Evolutionary conservation across 2,888 invertebrate genomes (phyloP), one percentile per base, ranked within the genome.

Genomic region (Andrena dorsata): DNA sequence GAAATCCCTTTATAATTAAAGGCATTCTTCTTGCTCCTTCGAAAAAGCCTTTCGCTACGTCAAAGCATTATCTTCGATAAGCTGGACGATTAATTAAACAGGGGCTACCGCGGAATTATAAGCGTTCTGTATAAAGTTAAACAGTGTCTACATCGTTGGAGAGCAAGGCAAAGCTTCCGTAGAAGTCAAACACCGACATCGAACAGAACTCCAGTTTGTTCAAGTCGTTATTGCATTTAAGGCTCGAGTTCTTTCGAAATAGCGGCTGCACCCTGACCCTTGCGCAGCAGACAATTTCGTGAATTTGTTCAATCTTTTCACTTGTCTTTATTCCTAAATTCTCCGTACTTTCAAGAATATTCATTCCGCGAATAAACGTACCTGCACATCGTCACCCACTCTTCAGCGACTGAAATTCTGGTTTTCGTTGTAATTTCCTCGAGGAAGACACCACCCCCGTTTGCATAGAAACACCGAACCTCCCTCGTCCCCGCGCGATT

Each of bases 51-150:
- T 63, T 10, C 47, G 32, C 56, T 75, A 41, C 28, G 16, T 69
- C 60, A 30, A 74, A 74, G 79, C 41, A 53, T 72, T 65, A 70
- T 79, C 75, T 61, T 26, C 51, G 53, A 83, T 83, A 65, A 83
- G 79, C 58, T 13, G 26, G 6, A 26, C 60, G 75, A 82, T 79
- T 83, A 83, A 79, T 83, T 83, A 82, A 72, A 47, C 72, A 66
- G 53, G 16, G 47, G 69, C 64, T 69, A 65, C 75, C 41, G 41
- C 28, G 66, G 63, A 71, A 75, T 68, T 70, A 74, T 56, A 71
- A 80, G 26, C 71, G 69, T 30, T 3, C 20, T 10, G 47, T 53
- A 56, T 56, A 74, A 60, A 74, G 73, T 82, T 56, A 66, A 70
- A 66, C 61, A 70, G 41, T 23, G 63, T 80, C 47, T 30, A 64